These are phyloP conservation scores for Coreius guichenoti DNA, from an alignment of 2,797 vertebrate species.

Conservation along the genomic window DNA sequence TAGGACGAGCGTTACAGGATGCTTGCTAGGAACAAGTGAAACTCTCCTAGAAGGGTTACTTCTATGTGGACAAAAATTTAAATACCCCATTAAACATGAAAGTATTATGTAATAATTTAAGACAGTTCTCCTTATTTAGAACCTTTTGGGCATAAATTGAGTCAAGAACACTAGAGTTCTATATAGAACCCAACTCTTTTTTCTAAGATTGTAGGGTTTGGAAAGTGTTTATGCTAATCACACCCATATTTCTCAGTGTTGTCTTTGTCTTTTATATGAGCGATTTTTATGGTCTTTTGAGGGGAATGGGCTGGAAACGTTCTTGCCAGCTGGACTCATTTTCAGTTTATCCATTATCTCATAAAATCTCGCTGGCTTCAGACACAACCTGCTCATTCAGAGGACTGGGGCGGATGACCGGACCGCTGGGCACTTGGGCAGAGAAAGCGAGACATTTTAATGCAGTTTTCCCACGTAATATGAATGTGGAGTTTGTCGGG, in stretches of 20 bases:
- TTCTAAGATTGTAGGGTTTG: not conserved
- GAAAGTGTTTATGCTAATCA: constrained; percentile 3
- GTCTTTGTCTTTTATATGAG: not conserved
- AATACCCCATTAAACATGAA: not conserved
- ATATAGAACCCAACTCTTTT: not conserved
- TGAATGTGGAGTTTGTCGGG: not conserved
- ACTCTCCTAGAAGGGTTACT: not conserved
- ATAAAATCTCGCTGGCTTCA: constrained; percentile 28
- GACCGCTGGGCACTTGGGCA: not conserved
- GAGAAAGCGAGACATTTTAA: not conserved
- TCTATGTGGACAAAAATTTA: not conserved
- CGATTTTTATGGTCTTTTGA: not conserved
- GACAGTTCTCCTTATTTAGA: not conserved
- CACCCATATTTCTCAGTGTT: not conserved
- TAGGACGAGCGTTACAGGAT: constrained; percentile 58
- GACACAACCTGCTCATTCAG: constrained; percentile 29
- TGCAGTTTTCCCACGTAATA: not conserved
- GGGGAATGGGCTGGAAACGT: not conserved
- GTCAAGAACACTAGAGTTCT: not conserved
- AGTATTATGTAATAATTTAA: not conserved
- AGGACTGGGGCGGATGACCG: not conserved
- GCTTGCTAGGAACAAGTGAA: constrained; percentile 47
- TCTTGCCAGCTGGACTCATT: not conserved
- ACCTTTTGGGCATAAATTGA: not conserved
- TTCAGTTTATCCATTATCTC: constrained; percentile 32